Evolutionary conservation across 2,797 vertebrate species (phyloP).

Genomic region (Streptopelia turtur): DNA sequence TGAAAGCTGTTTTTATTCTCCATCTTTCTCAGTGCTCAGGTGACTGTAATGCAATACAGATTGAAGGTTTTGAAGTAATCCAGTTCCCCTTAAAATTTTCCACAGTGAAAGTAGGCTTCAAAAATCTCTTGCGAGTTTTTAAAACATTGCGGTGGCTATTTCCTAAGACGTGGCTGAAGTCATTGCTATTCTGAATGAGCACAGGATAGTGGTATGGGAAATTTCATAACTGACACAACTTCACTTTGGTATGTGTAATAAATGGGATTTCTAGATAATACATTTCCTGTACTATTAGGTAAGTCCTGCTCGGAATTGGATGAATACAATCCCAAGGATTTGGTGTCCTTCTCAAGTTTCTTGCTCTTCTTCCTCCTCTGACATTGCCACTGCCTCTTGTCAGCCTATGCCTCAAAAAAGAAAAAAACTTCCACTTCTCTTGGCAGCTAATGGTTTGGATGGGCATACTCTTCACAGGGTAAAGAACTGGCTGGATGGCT

Average conservation of each 20-base stretch:
- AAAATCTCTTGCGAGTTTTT: not conserved
- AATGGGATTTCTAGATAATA: slow-evolving; percentile 31
- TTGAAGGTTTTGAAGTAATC: not conserved
- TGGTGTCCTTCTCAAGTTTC: not conserved
- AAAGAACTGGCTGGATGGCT: too few relatives aligned
- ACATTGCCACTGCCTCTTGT: not conserved
- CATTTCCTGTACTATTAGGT: slow-evolving; percentile 5
- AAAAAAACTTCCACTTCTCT: not conserved
- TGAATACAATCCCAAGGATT: slow-evolving; percentile 3
- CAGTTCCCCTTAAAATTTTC: not conserved
- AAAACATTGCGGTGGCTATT: not conserved
- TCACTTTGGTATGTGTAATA: not conserved
- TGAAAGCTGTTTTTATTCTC: not conserved
- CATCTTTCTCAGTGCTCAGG: not conserved
- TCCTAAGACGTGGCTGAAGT: slow-evolving; percentile 7
- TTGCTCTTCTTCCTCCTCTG: not conserved
- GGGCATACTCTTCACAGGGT: too few relatives aligned
- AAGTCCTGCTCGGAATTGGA: not conserved
- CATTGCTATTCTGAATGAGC: not conserved
- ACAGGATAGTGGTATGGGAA: not conserved
- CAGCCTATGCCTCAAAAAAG: not conserved
- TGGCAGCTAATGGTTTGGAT: too few relatives aligned
- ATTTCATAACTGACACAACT: not conserved
- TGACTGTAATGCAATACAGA: not conserved
- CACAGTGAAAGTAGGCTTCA: not conserved